A percentile compares a stretch with the other conserved stretches of the same genome.
Evolutionary conservation across 1,140 invertebrate species (phyloP).

Genomic region (Euura saliciscinereae): DNA sequence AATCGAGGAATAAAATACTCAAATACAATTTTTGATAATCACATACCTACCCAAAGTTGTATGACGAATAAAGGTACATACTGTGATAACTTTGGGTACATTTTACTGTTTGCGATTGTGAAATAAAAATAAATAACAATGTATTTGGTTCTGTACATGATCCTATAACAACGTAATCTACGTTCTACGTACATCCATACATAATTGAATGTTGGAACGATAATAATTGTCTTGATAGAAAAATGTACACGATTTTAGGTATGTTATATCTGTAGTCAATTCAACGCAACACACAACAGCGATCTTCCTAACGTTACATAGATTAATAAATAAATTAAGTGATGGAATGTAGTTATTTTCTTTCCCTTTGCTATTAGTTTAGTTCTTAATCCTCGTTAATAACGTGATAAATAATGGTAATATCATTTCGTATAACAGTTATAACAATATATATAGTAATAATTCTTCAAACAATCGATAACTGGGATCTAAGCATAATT

Average conservation of each 20-base stretch:
- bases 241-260: no score
- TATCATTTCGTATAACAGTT: neutral
- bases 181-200: no score
- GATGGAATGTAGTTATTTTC: neutral
- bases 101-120: neutral
- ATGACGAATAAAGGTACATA: neutral
- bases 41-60: no score
- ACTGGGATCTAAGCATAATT: neutral
- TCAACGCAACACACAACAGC: neutral
- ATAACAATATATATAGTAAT: conserved; percentile 6
- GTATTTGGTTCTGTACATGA: conserved; percentile 3
- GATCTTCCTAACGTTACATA: neutral
- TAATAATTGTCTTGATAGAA: neutral
- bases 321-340: neutral
- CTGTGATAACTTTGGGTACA: no score
- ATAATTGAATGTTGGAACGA: neutral
- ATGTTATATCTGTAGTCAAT: no score
- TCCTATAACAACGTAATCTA: neutral
- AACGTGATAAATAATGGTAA: conserved; percentile 3
- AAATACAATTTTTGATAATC: no score
- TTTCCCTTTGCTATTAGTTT: neutral
- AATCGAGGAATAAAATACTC: neutral
- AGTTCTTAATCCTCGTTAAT: no score
- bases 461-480: neutral
- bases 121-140: neutral